phyloP scores from a whole-genome alignment of 53 echinoderm and acorn worm species.

The Echinometra lucunter region DNA sequence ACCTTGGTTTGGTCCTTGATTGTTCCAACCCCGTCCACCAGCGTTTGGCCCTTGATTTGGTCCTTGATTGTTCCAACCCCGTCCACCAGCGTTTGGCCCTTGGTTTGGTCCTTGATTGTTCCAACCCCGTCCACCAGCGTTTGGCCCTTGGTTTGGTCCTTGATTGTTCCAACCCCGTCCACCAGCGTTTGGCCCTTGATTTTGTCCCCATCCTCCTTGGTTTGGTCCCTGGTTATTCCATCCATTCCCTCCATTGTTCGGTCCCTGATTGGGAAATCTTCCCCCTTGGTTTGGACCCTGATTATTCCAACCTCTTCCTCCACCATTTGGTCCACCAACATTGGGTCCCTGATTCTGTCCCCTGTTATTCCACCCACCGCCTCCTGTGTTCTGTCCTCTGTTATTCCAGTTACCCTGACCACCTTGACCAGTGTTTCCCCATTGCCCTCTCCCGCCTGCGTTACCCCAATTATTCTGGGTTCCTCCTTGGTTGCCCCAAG shows the following conservation, averaged over 20 bases:
- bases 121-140: background rate
- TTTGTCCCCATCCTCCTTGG: background rate
- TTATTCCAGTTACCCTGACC: constrained; percentile 35
- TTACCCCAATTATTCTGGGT: background rate
- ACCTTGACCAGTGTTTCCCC: constrained; percentile 11
- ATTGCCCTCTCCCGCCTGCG: constrained; percentile 24
- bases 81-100: constrained; percentile 5
- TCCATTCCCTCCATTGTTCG: background rate
- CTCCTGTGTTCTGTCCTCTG: constrained; percentile 26
- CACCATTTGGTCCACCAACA: background rate
- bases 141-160: constrained; percentile 3
- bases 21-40: background rate
- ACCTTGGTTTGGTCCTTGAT: constrained; percentile 34
- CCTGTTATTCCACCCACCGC: constrained; percentile 20
- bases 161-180: background rate
- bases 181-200: constrained; percentile 11
- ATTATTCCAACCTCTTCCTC: constrained; percentile 38
- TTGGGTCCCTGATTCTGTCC: constrained; percentile 8
- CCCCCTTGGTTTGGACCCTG: constrained; percentile 34
- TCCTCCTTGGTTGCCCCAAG: background rate
- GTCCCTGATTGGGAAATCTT: constrained; percentile 8
- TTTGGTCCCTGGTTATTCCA: constrained; percentile 19
- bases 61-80: background rate
- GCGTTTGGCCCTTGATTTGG: constrained; percentile 16
- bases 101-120: constrained; percentile 29